These are phyloP conservation scores for Congeria kusceri DNA, from an alignment of 2,888 invertebrate species.

Conservation along the genomic window DNA sequence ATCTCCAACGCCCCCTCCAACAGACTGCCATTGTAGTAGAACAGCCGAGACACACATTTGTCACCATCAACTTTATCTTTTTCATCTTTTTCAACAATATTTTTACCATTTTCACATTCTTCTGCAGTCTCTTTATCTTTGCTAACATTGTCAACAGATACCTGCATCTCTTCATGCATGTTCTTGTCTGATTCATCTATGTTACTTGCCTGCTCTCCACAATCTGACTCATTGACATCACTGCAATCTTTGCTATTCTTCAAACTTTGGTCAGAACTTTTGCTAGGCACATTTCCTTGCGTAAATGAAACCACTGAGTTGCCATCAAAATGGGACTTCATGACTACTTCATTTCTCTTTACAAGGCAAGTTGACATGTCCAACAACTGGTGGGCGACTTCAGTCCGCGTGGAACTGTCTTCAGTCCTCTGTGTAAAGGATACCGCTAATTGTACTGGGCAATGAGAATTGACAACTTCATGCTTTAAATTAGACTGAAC, in stretches of 20 bases:
- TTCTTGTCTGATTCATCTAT: not conserved
- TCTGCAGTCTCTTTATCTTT: constrained; percentile 4
- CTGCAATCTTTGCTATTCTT: not conserved
- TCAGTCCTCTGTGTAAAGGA: not conserved
- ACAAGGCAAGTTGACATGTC: too few relatives aligned
- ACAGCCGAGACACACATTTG: not conserved
- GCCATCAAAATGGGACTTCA: too few relatives aligned
- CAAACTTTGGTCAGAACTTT: not conserved
- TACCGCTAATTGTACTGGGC: not conserved
- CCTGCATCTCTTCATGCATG: not conserved
- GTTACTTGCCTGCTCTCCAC: not conserved
- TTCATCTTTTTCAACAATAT: constrained; percentile 6
- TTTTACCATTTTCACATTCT: not conserved
- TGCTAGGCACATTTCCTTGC: not conserved
- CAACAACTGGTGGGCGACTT: constrained; percentile 40
- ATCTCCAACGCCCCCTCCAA: constrained; percentile 37
- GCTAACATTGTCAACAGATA: not conserved
- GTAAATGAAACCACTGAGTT: constrained; percentile 3
- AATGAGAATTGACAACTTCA: not conserved
- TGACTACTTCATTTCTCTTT: too few relatives aligned
- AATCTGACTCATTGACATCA: not conserved
- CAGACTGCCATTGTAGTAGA: constrained; percentile 22
- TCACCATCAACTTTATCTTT: not conserved
- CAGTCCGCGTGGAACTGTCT: constrained; percentile 16
- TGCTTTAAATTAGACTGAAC: not conserved